These are phyloP conservation scores for Ceratina australensis DNA, from an alignment of 1,140 invertebrate genomes.

Conservation along the genomic window DNA sequence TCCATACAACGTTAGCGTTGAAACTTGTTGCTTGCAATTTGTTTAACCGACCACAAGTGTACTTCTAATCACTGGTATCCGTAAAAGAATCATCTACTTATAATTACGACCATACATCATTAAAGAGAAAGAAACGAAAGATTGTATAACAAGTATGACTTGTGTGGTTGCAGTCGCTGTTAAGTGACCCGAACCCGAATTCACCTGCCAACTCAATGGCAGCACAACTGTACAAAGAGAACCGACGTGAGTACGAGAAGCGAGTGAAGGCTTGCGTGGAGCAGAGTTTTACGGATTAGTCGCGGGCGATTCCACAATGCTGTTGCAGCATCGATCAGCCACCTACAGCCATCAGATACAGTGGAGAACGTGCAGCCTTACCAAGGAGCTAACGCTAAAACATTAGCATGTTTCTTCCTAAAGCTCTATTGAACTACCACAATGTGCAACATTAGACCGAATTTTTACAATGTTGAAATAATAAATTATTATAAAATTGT, in stretches of 20 bases:
- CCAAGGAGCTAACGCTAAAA: slow-evolving; percentile 75
- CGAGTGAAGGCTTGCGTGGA: slow-evolving; percentile 97
- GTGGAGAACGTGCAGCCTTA: slow-evolving; percentile 75
- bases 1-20: slow-evolving; percentile 37
- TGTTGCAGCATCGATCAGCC: slow-evolving; percentile 70
- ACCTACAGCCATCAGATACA: slow-evolving; percentile 70
- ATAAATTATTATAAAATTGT: slow-evolving; percentile 79
- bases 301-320: slow-evolving; percentile 66
- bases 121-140: slow-evolving; percentile 26
- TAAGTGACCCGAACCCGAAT: slow-evolving; percentile 98
- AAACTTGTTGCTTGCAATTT: slow-evolving; percentile 23
- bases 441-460: slow-evolving; percentile 76
- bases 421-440: slow-evolving; percentile 68
- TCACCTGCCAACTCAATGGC: slow-evolving; percentile 97
- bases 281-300: slow-evolving; percentile 97
- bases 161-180: slow-evolving; percentile 88
- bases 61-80: slow-evolving; percentile 37
- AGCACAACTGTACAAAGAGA: slow-evolving; percentile 97
- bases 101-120: slow-evolving; percentile 42
- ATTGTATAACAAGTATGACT: slow-evolving; percentile 70
- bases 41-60: slow-evolving; percentile 34
- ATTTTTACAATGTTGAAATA: slow-evolving; percentile 79
- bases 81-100: slow-evolving; percentile 33
- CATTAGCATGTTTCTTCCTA: slow-evolving; percentile 75
- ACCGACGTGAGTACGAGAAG: slow-evolving; percentile 97